Percentiles rank a stretch among this genome's conserved stretches.
These are phyloP conservation scores for Spilosoma lubricipeda DNA, from an alignment of 2,888 invertebrate genomes.

Conservation along the genomic window DNA sequence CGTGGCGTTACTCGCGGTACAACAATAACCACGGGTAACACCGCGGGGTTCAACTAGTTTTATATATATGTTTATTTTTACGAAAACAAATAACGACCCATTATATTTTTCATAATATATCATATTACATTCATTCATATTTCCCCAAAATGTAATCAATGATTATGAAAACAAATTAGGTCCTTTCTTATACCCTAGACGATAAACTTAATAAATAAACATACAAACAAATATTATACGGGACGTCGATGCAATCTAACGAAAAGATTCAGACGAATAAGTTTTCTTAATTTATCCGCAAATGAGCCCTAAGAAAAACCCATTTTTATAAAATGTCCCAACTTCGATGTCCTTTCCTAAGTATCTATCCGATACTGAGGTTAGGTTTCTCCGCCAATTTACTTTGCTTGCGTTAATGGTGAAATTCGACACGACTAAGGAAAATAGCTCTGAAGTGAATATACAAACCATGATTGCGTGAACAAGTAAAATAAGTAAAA, in stretches of 20 bases:
- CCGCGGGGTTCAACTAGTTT: no score
- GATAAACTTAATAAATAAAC: background rate
- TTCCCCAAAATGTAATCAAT: background rate
- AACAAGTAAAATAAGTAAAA: constrained; percentile 6
- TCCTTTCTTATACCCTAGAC: background rate
- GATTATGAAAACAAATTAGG: background rate
- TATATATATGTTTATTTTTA: no score
- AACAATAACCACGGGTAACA: no score
- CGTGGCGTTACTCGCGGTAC: no score
- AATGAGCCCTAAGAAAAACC: background rate
- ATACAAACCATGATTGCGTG: constrained; percentile 3
- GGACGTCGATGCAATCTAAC: background rate
- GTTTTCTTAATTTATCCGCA: constrained; percentile 2
- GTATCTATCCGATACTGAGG: constrained; percentile 18
- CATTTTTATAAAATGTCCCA: constrained; percentile 4
- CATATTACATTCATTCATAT: no score
- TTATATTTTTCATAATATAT: no score
- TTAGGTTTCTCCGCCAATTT: constrained; percentile 16
- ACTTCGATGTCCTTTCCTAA: constrained; percentile 9
- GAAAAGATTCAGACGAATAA: background rate
- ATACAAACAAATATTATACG: background rate
- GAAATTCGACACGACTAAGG: constrained; percentile 5
- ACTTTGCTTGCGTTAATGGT: constrained; percentile 19
- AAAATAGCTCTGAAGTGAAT: constrained; percentile 16
- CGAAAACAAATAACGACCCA: no score